phyloP scores from a whole-genome alignment of 2,113 vertebrate species.

The Ciconia stormi region DNA sequence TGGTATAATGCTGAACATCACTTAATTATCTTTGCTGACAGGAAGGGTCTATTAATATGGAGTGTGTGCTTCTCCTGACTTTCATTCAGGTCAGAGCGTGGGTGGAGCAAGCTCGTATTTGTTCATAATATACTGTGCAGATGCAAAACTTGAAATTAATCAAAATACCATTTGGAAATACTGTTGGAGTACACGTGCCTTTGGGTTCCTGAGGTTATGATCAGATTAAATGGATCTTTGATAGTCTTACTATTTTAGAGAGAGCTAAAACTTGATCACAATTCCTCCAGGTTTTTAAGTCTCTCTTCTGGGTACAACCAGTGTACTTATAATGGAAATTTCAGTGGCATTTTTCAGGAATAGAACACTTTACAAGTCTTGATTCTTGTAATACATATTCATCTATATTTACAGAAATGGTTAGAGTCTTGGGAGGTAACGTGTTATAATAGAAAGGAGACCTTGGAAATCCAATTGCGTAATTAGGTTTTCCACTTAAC shows the following conservation, averaged over 20 bases:
- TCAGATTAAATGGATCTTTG: neutral
- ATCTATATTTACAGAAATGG: neutral
- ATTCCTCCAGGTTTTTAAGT: neutral
- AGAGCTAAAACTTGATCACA: neutral
- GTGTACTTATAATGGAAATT: neutral
- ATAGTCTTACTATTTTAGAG: neutral
- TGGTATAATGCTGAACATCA: neutral
- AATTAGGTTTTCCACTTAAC: neutral
- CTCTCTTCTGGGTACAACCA: neutral
- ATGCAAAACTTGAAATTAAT: neutral
- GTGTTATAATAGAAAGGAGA: neutral
- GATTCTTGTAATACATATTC: neutral
- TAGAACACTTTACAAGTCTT: neutral
- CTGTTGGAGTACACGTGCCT: fast-evolving
- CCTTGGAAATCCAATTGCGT: neutral
- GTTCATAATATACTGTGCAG: neutral
- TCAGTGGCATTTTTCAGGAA: neutral
- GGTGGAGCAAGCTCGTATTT: neutral
- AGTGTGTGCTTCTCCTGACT: neutral
- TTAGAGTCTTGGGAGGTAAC: neutral
- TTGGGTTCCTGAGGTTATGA: neutral
- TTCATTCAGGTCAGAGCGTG: neutral
- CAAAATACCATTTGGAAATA: neutral
- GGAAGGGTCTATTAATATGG: neutral
- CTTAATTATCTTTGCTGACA: neutral